phyloP scores from a whole-genome alignment of 2,113 vertebrate species.

The Gnathonemus longibarbis region DNA sequence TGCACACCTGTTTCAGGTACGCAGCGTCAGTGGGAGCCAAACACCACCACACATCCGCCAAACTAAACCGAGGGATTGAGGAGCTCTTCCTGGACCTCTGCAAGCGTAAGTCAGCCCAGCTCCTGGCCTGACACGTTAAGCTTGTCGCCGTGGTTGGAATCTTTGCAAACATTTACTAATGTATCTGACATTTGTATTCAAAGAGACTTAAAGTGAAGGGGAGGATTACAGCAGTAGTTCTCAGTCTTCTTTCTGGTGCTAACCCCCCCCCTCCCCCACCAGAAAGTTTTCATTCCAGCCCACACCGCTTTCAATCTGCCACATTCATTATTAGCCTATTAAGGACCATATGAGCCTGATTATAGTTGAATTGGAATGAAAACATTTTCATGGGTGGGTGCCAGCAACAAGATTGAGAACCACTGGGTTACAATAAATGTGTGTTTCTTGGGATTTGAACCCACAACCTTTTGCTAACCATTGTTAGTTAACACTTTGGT shows the following conservation, averaged over 20 bases:
- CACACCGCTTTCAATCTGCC: neutral
- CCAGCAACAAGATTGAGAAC: too few relatives aligned
- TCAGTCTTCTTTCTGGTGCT: too few relatives aligned
- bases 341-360: neutral
- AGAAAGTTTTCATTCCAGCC: neutral
- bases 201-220: neutral
- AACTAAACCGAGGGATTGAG: conserved; percentile 97
- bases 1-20: conserved; percentile 64
- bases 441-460: neutral
- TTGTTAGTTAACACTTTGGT: neutral
- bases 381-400: too few relatives aligned
- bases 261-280: too few relatives aligned
- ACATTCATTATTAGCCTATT: neutral
- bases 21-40: conserved; percentile 94
- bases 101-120: conserved; percentile 75
- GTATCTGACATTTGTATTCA: neutral
- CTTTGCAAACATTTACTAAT: neutral
- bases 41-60: conserved; percentile 97
- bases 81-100: conserved; percentile 97
- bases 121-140: neutral
- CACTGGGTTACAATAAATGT: neutral
- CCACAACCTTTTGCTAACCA: neutral
- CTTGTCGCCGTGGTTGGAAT: neutral
- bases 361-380: neutral
- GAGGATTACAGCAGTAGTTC: too few relatives aligned